phyloP scores from a whole-genome alignment of 1,140 invertebrate genomes.

The Chlorops oryzae region DNA sequence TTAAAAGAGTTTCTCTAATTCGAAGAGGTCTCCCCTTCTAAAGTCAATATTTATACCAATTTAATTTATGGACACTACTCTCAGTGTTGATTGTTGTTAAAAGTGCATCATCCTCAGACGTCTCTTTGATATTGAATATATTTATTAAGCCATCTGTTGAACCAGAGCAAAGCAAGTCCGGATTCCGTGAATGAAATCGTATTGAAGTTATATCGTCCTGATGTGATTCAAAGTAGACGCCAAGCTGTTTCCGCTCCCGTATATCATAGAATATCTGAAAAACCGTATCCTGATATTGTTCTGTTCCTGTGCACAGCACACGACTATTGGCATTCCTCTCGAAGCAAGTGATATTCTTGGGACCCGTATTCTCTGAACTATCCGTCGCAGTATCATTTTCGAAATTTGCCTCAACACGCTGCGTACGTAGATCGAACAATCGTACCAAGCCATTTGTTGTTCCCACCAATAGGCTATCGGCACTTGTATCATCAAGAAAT shows the following conservation, averaged over 20 bases:
- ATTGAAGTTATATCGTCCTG: conserved; percentile 78
- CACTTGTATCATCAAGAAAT: conserved; percentile 31
- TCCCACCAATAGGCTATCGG: conserved; percentile 27
- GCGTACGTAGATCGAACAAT: conserved; percentile 32
- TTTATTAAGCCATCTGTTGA: conserved; percentile 83
- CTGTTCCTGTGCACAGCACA: conserved; percentile 70
- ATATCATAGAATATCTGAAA: conserved; percentile 81
- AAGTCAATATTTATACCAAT: conserved; percentile 50
- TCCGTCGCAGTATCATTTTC: conserved; percentile 43
- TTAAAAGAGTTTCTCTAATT: neutral
- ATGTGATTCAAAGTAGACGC: conserved; percentile 81
- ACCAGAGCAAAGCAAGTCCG: conserved; percentile 64
- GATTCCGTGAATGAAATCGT: conserved; percentile 68
- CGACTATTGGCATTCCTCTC: conserved; percentile 68
- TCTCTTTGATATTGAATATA: conserved; percentile 70
- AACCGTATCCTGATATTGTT: conserved; percentile 62
- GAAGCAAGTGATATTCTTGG: conserved; percentile 62
- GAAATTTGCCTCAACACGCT: conserved; percentile 25
- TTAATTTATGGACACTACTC: conserved; percentile 65
- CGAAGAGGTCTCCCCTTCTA: neutral
- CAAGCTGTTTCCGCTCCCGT: conserved; percentile 60
- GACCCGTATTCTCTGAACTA: conserved; percentile 42
- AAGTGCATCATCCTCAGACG: conserved; percentile 75
- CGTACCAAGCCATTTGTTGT: conserved; percentile 31
- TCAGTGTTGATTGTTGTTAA: conserved; percentile 74